Percentiles rank a stretch among this genome's conserved stretches.
phyloP scores from a whole-genome alignment of 1,140 invertebrate genomes.

The Cyrtorhinus lividipennis region DNA sequence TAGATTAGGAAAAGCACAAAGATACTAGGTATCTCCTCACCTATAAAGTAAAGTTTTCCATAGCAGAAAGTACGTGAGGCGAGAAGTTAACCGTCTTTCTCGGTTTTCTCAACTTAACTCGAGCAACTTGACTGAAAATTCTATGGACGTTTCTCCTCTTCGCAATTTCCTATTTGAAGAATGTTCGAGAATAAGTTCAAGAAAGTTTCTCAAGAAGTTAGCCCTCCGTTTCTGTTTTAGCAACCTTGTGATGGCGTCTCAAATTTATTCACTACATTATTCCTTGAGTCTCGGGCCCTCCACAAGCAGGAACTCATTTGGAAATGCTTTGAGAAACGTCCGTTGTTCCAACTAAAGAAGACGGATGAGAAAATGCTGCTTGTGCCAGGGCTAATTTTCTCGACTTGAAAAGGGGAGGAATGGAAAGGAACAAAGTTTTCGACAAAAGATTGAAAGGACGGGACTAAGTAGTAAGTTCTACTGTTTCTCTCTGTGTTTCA shows the following conservation, averaged over 20 bases:
- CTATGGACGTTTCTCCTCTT: too few relatives aligned
- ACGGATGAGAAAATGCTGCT: constrained; percentile 6
- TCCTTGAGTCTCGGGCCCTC: background rate
- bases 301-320: background rate
- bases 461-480: constrained; percentile 8
- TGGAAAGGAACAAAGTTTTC: constrained; percentile 2
- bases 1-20: too few relatives aligned
- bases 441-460: constrained; percentile 8
- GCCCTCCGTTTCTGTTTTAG: background rate
- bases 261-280: background rate
- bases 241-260: background rate
- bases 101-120: too few relatives aligned
- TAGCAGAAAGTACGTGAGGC: too few relatives aligned
- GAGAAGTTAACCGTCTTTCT: too few relatives aligned
- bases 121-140: too few relatives aligned
- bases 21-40: too few relatives aligned
- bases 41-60: too few relatives aligned
- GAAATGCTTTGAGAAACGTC: constrained; percentile 4
- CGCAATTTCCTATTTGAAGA: too few relatives aligned
- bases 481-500: constrained; percentile 3
- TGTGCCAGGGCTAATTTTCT: constrained; percentile 7
- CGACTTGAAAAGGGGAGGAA: constrained; percentile 4
- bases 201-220: background rate
- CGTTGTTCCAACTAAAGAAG: constrained; percentile 8
- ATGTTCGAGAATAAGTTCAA: background rate